Percentiles rank a stretch among this genome's conserved stretches.
phyloP scores from a whole-genome alignment of 2,797 vertebrate genomes.

The Enteromius trimaculatus region DNA sequence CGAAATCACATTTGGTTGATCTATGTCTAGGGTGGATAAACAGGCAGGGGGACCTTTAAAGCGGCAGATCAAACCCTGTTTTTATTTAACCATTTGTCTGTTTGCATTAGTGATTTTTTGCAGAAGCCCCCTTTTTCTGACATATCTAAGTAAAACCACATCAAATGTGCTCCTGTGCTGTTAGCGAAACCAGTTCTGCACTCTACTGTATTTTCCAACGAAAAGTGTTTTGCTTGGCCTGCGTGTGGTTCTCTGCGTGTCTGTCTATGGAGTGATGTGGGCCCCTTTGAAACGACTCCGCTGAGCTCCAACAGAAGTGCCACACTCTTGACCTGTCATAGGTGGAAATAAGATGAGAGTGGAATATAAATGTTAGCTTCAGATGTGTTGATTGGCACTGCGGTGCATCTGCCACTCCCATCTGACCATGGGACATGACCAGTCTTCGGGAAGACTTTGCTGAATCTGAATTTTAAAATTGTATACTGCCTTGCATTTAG shows the following conservation, averaged over 20 bases:
- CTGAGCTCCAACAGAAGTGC: background rate
- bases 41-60: slow-evolving; percentile 15
- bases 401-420: background rate
- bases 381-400: background rate
- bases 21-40: slow-evolving; percentile 8
- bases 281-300: slow-evolving; percentile 1
- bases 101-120: slow-evolving; percentile 25
- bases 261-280: slow-evolving; percentile 12
- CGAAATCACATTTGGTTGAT: slow-evolving; percentile 24
- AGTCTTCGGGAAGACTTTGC: background rate
- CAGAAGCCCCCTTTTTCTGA: slow-evolving; percentile 6
- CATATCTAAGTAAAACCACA: slow-evolving; percentile 31
- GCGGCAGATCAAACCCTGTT: slow-evolving; percentile 21
- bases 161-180: slow-evolving; percentile 28
- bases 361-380: slow-evolving; percentile 13
- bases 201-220: background rate
- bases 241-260: slow-evolving; percentile 14
- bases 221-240: slow-evolving; percentile 46
- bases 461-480: background rate
- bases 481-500: background rate
- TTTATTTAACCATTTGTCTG: slow-evolving; percentile 41
- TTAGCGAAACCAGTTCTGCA: background rate
- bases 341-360: slow-evolving; percentile 5
- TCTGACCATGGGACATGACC: background rate
- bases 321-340: background rate